Percentiles rank a stretch among this genome's conserved stretches.
Conservation (phyloP, 2,797 vertebrate genomes). For the Acipenser transmontanus region DNA sequence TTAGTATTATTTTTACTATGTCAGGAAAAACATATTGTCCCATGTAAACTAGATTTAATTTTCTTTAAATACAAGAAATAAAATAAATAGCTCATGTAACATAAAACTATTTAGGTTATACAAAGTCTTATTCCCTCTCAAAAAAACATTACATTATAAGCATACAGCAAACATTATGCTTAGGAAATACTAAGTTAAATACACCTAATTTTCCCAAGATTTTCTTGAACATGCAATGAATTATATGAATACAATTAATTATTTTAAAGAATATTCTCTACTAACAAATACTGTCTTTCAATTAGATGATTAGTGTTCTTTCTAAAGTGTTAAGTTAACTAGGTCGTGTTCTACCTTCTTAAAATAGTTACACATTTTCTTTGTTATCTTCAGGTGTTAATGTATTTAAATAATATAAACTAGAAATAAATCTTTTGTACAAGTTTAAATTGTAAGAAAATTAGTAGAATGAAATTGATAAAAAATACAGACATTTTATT, state of each 20-base stretch:
- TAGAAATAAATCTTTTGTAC: conserved; percentile 54
- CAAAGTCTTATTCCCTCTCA: too few species aligned
- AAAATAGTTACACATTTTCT: conserved; percentile 73
- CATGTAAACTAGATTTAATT: conserved; percentile 34
- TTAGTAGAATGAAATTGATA: conserved; percentile 13
- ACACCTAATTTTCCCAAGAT: neutral
- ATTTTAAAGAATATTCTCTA: conserved; percentile 27
- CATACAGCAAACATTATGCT: too few species aligned
- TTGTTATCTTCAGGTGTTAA: conserved; percentile 74
- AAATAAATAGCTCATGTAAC: conserved; percentile 31
- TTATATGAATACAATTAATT: neutral
- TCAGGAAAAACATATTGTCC: conserved; percentile 23
- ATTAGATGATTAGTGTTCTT: conserved; percentile 71
- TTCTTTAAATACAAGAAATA: conserved; percentile 30
- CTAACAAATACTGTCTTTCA: conserved; percentile 67
- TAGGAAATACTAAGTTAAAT: too few species aligned
- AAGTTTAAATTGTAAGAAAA: conserved; percentile 37
- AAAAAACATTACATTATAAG: too few species aligned
- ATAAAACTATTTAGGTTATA: conserved; percentile 20
- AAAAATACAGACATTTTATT: conserved; percentile 11
- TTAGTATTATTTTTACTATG: conserved; percentile 31
- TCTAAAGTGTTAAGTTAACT: conserved; percentile 69
- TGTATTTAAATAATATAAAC: conserved; percentile 66
- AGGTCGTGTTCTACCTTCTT: conserved; percentile 72
- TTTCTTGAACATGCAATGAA: neutral